These are phyloP conservation scores for Oplegnathus fasciatus DNA, from an alignment of 2,113 vertebrate species.

Conservation along the genomic window DNA sequence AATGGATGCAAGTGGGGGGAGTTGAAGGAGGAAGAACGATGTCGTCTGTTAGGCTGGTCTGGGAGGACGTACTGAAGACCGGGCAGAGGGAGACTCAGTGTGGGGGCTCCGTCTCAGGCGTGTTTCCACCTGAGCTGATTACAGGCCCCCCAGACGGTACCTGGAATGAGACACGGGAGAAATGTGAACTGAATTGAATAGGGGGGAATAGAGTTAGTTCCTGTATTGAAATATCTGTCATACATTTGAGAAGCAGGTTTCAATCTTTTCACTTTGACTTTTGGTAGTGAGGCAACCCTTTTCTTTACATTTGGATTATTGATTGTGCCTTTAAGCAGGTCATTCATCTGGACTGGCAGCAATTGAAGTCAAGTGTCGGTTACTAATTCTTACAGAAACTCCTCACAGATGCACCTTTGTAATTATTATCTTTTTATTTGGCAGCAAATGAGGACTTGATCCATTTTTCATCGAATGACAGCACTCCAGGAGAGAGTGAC, in stretches of 20 bases:
- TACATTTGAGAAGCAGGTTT: neutral
- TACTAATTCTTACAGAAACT: neutral
- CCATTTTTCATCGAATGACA: slow-evolving; percentile 22
- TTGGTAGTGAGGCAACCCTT: neutral
- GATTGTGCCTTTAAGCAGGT: neutral
- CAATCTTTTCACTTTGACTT: neutral
- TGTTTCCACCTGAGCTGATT: too few relatives aligned
- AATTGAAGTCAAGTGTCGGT: neutral
- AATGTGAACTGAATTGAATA: too few relatives aligned
- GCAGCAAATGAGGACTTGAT: slow-evolving; percentile 5
- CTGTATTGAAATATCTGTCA: neutral
- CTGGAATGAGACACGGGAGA: too few relatives aligned
- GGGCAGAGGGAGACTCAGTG: too few relatives aligned
- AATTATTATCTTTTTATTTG: neutral
- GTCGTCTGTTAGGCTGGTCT: too few relatives aligned
- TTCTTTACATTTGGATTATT: neutral
- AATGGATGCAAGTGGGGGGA: too few relatives aligned
- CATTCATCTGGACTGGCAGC: neutral
- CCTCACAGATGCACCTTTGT: neutral
- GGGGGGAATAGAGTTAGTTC: too few relatives aligned
- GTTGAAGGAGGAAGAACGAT: too few relatives aligned
- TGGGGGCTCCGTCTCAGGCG: too few relatives aligned
- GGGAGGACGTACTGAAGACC: too few relatives aligned
- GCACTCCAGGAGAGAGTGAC: neutral
- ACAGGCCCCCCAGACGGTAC: too few relatives aligned